Conservation (phyloP, 2,888 invertebrate species). For the Antitype chi region DNA sequence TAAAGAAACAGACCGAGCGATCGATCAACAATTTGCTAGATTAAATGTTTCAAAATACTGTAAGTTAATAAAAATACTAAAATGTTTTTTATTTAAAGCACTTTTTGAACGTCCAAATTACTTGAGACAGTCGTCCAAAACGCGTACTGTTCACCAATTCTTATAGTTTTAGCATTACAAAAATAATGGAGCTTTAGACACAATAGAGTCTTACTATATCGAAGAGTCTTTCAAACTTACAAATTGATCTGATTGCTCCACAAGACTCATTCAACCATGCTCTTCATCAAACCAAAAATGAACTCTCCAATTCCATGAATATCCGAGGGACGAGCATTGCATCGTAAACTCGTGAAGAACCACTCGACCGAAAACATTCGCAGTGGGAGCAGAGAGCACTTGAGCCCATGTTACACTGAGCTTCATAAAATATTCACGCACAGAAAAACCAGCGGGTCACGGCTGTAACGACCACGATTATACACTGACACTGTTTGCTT, state of each 20-base stretch:
- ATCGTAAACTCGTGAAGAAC: conserved; percentile 62
- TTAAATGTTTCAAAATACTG: no score
- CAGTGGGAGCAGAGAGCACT: conserved; percentile 52
- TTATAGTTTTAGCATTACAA: background rate
- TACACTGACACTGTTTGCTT: conserved; percentile 39
- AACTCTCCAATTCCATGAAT: conserved; percentile 55
- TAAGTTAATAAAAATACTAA: background rate
- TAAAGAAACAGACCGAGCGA: conserved; percentile 15
- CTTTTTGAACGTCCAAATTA: background rate
- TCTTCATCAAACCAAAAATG: conserved; percentile 51
- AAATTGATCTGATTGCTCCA: conserved; percentile 31
- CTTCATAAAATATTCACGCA: conserved; percentile 73
- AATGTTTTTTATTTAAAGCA: background rate
- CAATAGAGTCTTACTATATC: background rate
- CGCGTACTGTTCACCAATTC: background rate
- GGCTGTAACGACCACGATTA: conserved; percentile 56
- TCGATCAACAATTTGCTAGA: background rate
- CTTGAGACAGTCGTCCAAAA: background rate
- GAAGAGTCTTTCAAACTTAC: conserved; percentile 9
- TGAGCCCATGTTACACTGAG: conserved; percentile 56
- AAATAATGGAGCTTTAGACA: background rate
- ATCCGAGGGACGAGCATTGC: conserved; percentile 50
- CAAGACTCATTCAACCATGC: conserved; percentile 34
- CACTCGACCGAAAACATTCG: conserved; percentile 65
- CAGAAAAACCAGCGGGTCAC: conserved; percentile 68